A percentile compares a stretch with the other conserved stretches of the same genome.
These are phyloP conservation scores for Scelioninae gen. 2 DNA, from an alignment of 2,888 invertebrate genomes.

Conservation along the genomic window DNA sequence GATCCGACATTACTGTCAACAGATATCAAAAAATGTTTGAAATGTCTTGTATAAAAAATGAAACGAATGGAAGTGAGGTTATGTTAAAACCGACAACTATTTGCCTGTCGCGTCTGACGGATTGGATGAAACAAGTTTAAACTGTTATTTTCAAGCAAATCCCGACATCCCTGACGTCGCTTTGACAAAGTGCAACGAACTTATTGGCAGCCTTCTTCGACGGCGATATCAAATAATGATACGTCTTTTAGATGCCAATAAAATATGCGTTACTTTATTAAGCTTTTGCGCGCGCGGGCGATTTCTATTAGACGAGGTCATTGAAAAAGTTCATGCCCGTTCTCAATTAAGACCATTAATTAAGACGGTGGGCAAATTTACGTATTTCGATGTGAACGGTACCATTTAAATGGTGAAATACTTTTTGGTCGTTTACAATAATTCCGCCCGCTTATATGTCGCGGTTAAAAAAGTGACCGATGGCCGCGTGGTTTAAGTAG, in stretches of 20 bases:
- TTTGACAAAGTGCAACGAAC: conserved; percentile 51
- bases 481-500: too few species aligned
- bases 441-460: too few species aligned
- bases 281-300: conserved; percentile 35
- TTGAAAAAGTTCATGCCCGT: conserved; percentile 17
- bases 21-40: too few species aligned
- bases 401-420: too few species aligned
- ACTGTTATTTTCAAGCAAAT: conserved; percentile 36
- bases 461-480: too few species aligned
- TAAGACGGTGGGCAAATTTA: not conserved
- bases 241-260: conserved; percentile 48
- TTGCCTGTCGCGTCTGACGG: conserved; percentile 3
- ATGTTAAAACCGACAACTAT: not conserved
- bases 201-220: conserved; percentile 49
- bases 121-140: conserved; percentile 3
- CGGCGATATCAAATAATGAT: conserved; percentile 43
- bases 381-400: too few species aligned
- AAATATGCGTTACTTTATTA: conserved; percentile 45
- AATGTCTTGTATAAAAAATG: too few species aligned
- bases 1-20: too few species aligned
- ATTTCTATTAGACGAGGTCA: conserved; percentile 39
- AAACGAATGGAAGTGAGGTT: not conserved
- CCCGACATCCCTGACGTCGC: not conserved
- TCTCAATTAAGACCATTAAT: not conserved
- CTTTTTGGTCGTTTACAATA: too few species aligned